Base-by-base conservation (phyloP, 2,113 vertebrate species). In the Arizona elegans region DNA sequence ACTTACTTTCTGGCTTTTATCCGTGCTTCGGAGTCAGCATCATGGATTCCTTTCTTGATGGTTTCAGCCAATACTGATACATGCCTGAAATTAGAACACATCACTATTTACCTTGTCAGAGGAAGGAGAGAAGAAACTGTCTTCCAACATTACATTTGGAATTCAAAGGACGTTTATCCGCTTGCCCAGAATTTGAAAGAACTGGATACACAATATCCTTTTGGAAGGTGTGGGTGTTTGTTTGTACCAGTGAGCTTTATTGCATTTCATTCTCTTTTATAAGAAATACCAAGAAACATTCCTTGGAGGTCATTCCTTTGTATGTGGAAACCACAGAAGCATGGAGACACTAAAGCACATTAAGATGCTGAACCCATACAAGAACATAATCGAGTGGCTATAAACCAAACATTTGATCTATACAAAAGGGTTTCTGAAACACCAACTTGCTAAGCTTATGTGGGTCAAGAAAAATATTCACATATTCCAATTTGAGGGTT, bases 1-100 rank as follows among this genome's bases (percentile, higher is more conserved):
- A 98, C 99, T 98, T 98, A 99, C 99, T 99, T 99, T 95, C 99
- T 98, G 85, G 99, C 99, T 90, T 99, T 98, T 96, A 99, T 99
- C 90, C 99, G 98, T 90, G 99, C 99, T 97, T 99, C 99, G 0
- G 99, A 99, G 97, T 99, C 99, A 0, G 99, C 99, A 62, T 99
- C 99, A 1, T 99, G 99, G 94, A 99, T 99, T 91, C 99, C 99
- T 92, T 99, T 99, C 98, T 98, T 99, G 98, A 99, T 99, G 53
- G 99, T 99, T 97, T 99, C 99, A 0, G 98, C 99, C 96, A 99
- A 98, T 94, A 99, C 98, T 52, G 99, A 98, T 97, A 99, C 98
- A 29, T 99, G 99, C 94, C 99, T 99, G 97, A 97, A 97, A 95
- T 94, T 96, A 96, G 95, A 97, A 93, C 95, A 95, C 93, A 96